Base-by-base conservation (phyloP, 2,888 invertebrate species). In the Ommatoiulus sabulosus region DNA sequence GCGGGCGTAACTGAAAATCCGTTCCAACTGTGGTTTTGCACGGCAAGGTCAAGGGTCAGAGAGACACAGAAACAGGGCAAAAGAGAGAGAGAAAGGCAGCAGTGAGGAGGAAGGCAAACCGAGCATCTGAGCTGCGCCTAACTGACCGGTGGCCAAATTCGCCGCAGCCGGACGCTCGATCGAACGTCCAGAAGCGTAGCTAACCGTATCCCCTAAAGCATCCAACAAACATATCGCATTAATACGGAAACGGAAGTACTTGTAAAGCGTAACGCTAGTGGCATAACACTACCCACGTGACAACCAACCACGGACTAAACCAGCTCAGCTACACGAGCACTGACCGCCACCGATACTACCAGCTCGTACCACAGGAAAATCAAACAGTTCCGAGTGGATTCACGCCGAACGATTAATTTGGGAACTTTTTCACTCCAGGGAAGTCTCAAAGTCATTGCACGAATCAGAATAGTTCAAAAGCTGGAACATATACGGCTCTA, bases 1-100 rank as follows among this genome's bases (percentile, higher is more conserved):
- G 72, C 90, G 87, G 35, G 97, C 97, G 92, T 95, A 96, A 92
- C 97, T 97, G 93, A 97, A 97, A 93, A 97, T 97, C 93, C 97
- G 97, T 93, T 97, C 97, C 96, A 97, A 96, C 97, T 97, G 93
- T 72, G 72, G 72, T 24, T 72, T 24, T 72, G 24, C 24, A 72
- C n/a, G 24, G 52, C 15, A 12, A 24, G 72, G 72, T 72, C 72
- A 72, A 8, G 24, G 72, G 72, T 72, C 72, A 72, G 10, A 72
- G 72, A 72, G 24, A 35, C 35, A 35, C 35, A n/a, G 72, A 52
- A 10, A 72, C 8, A 72, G 72, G 24, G n/a, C 63, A 72, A 24
- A 72, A 24, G 8, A 72, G 24, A 15, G 15, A 72, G 24, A 72
- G 72, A 72, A 72, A 72, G 72, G 24, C 24, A 2, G 72, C 72